phyloP scores from a whole-genome alignment of 2,888 invertebrate genomes.

The Trachelus iudaicus region DNA sequence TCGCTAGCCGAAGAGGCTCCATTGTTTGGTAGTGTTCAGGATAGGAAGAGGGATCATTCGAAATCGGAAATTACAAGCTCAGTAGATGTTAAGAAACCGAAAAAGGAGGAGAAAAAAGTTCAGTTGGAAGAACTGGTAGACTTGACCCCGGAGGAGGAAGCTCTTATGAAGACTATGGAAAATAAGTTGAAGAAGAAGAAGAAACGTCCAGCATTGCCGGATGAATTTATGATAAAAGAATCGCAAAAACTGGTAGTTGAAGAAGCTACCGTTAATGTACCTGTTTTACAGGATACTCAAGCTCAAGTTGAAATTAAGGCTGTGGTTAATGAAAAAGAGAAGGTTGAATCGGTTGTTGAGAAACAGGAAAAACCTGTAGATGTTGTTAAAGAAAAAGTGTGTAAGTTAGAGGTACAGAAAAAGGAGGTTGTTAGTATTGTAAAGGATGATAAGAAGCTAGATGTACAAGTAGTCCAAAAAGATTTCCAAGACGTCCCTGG shows the following conservation, averaged over 20 bases:
- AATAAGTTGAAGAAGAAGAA: slow-evolving; percentile 40
- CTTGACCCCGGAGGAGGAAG: slow-evolving; percentile 22
- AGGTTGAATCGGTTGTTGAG: neutral
- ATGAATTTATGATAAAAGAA: slow-evolving; percentile 29
- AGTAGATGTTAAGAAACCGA: neutral
- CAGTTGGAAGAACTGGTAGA: slow-evolving; percentile 12
- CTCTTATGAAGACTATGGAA: slow-evolving; percentile 33
- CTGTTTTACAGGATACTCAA: neutral
- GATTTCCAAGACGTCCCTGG: neutral
- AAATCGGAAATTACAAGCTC: slow-evolving; percentile 12
- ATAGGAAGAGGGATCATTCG: slow-evolving; percentile 46
- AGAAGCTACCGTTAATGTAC: slow-evolving; percentile 2
- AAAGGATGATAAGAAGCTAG: neutral
- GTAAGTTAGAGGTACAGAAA: neutral
- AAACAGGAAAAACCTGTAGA: slow-evolving; percentile 2
- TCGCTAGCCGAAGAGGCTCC: slow-evolving; percentile 37
- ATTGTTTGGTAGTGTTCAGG: slow-evolving; percentile 58
- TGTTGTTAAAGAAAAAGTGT: slow-evolving; percentile 12
- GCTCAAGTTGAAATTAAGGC: neutral
- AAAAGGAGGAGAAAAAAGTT: slow-evolving; percentile 7
- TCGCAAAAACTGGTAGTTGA: slow-evolving; percentile 18
- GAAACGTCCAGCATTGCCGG: slow-evolving; percentile 34
- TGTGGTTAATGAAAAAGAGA: neutral
- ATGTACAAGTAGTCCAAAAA: neutral
- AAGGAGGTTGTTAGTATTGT: neutral